These are phyloP conservation scores for Myathropa florea DNA, from an alignment of 2,888 invertebrate species.

Conservation along the genomic window DNA sequence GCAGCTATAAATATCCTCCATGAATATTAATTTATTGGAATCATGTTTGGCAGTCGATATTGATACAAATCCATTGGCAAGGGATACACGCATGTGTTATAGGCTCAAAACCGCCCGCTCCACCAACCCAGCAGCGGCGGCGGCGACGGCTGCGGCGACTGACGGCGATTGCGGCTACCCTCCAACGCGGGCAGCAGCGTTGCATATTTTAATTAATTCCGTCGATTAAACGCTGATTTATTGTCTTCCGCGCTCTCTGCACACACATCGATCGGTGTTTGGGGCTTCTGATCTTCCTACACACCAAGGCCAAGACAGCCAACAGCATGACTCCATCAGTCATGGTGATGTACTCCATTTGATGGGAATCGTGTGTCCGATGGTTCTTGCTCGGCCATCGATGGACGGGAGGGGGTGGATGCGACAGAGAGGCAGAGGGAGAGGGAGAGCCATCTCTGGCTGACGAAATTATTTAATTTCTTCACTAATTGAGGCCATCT, in stretches of 20 bases:
- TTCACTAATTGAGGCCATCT: slow-evolving; percentile 65
- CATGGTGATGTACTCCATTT: slow-evolving; percentile 45
- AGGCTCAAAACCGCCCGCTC: neutral
- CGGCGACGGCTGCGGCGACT: neutral
- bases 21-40: slow-evolving; percentile 80
- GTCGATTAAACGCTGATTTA: slow-evolving; percentile 79
- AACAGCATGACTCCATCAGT: slow-evolving; percentile 31
- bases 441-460: slow-evolving; percentile 5
- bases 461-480: slow-evolving; percentile 60
- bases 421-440: too few species aligned
- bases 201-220: slow-evolving; percentile 77
- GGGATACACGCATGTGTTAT: neutral
- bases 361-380: slow-evolving; percentile 32
- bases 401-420: neutral
- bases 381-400: neutral
- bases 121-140: neutral
- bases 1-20: slow-evolving; percentile 51
- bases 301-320: neutral
- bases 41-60: slow-evolving; percentile 80
- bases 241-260: slow-evolving; percentile 55
- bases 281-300: slow-evolving; percentile 21
- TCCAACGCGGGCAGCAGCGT: neutral
- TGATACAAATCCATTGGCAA: slow-evolving; percentile 80
- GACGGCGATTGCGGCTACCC: neutral
- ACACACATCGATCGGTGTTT: slow-evolving; percentile 68